Percentiles rank a stretch among this genome's conserved stretches.
phyloP scores from a whole-genome alignment of 2,113 vertebrate genomes.

The Coreoperca whiteheadi region DNA sequence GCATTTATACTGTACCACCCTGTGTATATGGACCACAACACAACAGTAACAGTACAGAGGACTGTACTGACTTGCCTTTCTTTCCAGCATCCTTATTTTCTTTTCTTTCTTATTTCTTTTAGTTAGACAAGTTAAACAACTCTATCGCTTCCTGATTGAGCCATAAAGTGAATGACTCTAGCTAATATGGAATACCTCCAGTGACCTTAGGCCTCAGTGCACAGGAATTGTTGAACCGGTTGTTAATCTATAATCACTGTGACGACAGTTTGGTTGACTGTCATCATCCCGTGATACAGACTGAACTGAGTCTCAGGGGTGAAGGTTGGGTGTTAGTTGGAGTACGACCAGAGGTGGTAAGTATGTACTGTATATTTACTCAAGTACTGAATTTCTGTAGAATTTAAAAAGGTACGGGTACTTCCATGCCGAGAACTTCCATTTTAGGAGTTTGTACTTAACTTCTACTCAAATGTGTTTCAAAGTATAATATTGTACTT shows the following conservation, averaged over 20 bases:
- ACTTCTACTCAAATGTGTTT: neutral
- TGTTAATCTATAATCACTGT: neutral
- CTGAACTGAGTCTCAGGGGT: neutral
- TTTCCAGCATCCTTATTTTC: neutral
- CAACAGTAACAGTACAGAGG: neutral
- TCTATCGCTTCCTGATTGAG: neutral
- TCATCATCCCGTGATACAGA: neutral
- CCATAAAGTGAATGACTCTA: neutral
- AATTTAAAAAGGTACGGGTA: neutral
- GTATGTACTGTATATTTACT: neutral
- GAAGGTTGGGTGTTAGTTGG: neutral
- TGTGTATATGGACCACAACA: constrained; percentile 9
- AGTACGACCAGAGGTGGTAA: neutral
- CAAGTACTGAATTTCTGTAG: neutral
- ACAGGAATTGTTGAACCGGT: neutral
- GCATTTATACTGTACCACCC: constrained; percentile 27
- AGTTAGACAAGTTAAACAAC: neutral
- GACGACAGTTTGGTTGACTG: neutral
- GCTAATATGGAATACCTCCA: neutral
- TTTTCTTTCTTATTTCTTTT: neutral
- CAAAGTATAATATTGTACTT: neutral
- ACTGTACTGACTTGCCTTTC: neutral
- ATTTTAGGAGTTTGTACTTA: neutral
- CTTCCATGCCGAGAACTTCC: neutral
- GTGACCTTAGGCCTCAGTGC: neutral